phyloP scores from a whole-genome alignment of 92 coral and sea anemone species.

The Zoanthus gigantus region DNA sequence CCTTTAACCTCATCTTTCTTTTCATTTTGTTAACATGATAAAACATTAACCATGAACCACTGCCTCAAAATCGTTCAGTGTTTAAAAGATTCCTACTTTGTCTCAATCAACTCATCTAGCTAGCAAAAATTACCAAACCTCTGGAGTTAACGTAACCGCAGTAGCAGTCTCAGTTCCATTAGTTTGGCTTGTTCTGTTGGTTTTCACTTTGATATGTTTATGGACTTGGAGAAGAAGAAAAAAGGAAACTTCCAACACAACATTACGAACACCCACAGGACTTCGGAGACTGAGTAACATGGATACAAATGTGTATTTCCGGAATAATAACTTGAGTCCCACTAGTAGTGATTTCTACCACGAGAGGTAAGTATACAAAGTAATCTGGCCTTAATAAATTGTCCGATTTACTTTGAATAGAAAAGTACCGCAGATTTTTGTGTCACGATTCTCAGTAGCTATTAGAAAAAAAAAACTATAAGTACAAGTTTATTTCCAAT shows the following conservation, averaged over 20 bases:
- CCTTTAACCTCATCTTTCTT: too few relatives aligned
- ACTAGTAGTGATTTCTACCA: background rate
- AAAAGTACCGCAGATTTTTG: too few relatives aligned
- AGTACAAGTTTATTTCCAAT: too few relatives aligned
- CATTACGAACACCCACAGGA: slow-evolving; percentile 2
- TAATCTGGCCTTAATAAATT: too few relatives aligned
- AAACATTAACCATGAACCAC: too few relatives aligned
- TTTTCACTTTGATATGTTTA: background rate
- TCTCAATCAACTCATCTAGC: background rate
- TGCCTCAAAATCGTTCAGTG: background rate
- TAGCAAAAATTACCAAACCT: background rate
- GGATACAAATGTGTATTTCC: background rate
- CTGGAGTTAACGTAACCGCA: background rate
- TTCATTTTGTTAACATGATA: too few relatives aligned
- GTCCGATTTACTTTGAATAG: too few relatives aligned
- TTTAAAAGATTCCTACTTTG: background rate
- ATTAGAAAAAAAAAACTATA: too few relatives aligned
- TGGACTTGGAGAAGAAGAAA: background rate
- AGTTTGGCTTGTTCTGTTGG: background rate
- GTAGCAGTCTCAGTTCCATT: background rate
- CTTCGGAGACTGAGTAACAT: background rate
- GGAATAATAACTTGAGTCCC: background rate
- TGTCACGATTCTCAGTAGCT: too few relatives aligned
- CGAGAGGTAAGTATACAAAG: background rate
- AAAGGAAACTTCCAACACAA: background rate